These are phyloP conservation scores for Atlantisia rogersi DNA, from an alignment of 2,113 vertebrate genomes.

Conservation along the genomic window DNA sequence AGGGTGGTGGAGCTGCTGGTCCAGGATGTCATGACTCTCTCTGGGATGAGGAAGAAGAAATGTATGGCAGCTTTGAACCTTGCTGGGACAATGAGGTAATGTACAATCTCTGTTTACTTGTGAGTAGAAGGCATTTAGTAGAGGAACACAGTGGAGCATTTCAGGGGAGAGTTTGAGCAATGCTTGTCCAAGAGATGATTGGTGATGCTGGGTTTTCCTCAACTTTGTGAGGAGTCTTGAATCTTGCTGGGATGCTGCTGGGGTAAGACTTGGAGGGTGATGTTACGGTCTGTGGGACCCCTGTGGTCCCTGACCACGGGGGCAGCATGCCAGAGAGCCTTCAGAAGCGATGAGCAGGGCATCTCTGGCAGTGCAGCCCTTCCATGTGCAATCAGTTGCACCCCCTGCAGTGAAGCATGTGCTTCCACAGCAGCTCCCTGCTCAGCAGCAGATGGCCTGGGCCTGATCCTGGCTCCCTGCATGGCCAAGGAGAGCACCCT, in stretches of 20 bases:
- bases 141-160: rapidly evolving
- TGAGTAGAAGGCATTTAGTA: background rate
- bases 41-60: background rate
- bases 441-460: background rate
- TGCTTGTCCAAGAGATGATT: background rate
- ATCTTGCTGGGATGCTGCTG: background rate
- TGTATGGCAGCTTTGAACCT: background rate
- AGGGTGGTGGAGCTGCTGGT: background rate
- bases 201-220: background rate
- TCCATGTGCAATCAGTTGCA: background rate
- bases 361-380: background rate
- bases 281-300: background rate
- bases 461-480: background rate
- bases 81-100: background rate
- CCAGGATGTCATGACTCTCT: background rate
- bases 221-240: background rate
- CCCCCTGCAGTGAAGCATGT: rapidly evolving
- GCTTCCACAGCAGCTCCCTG: background rate
- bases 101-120: background rate
- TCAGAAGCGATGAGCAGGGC: background rate
- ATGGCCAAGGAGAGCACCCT: background rate
- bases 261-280: background rate
- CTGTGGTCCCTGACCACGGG: background rate
- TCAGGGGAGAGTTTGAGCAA: rapidly evolving
- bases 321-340: background rate